These are phyloP conservation scores for Gastrophryne carolinensis DNA, from an alignment of 2,797 vertebrate genomes.

Conservation along the genomic window DNA sequence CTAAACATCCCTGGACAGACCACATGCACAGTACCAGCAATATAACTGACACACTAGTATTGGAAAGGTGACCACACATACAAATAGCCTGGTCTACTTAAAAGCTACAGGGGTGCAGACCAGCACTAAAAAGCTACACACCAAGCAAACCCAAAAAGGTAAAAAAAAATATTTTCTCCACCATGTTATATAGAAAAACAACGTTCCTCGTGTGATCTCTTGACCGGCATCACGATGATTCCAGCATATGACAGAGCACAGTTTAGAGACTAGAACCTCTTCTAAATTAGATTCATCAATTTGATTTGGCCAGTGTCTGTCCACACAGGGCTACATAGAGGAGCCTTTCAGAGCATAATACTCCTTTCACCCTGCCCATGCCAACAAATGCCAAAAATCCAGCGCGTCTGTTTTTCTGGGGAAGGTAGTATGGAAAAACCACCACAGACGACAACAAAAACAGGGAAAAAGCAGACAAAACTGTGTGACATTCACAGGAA, in stretches of 20 bases:
- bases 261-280: constrained; percentile 72
- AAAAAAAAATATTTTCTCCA: too few relatives aligned
- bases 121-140: too few relatives aligned
- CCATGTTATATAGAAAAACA: too few relatives aligned
- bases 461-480: constrained; percentile 67
- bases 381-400: constrained; percentile 58
- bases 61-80: too few relatives aligned
- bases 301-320: constrained; percentile 71
- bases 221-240: constrained; percentile 53
- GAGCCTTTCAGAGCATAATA: constrained; percentile 65
- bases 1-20: too few relatives aligned
- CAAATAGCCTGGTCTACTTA: too few relatives aligned
- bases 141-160: too few relatives aligned
- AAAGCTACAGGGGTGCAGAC: too few relatives aligned
- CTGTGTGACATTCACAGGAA: constrained; percentile 77
- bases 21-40: too few relatives aligned
- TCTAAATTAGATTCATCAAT: constrained; percentile 79
- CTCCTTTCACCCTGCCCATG: constrained; percentile 64
- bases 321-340: constrained; percentile 69
- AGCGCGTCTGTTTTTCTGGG: constrained; percentile 56
- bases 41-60: too few relatives aligned
- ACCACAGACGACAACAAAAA: constrained; percentile 72
- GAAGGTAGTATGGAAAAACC: constrained; percentile 68
- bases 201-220: constrained; percentile 22
- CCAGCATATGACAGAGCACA: constrained; percentile 53